phyloP scores from a whole-genome alignment of 1,140 invertebrate species.

The Drosophila carrolli region DNA sequence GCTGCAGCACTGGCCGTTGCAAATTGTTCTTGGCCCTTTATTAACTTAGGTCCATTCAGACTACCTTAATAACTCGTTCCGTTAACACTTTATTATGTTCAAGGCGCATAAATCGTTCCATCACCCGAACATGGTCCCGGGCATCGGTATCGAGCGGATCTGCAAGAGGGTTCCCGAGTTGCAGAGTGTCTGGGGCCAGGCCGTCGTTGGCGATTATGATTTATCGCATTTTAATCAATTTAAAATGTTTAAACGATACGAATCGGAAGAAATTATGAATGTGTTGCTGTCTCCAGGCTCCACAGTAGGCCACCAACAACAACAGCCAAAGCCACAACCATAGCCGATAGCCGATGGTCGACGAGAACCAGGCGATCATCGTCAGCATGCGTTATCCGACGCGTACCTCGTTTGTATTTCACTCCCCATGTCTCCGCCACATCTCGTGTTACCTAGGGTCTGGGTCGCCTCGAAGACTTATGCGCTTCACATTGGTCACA shows the following conservation, averaged over 20 bases:
- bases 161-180: constrained; percentile 18
- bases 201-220: constrained; percentile 76
- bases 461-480: constrained; percentile 55
- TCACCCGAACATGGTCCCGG: constrained; percentile 58
- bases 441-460: constrained; percentile 63
- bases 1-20: constrained; percentile 47
- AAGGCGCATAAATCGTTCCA: constrained; percentile 83
- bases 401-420: constrained; percentile 78
- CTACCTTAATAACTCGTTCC: constrained; percentile 84
- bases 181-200: constrained; percentile 25
- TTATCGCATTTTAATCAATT: constrained; percentile 84
- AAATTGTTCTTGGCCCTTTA: constrained; percentile 73
- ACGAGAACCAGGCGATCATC: constrained; percentile 40
- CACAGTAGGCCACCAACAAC: constrained; percentile 74
- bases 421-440: constrained; percentile 51
- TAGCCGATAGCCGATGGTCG: background rate
- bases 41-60: constrained; percentile 82
- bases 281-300: constrained; percentile 79
- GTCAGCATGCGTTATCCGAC: constrained; percentile 72
- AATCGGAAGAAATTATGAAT: constrained; percentile 84
- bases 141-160: constrained; percentile 3
- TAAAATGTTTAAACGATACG: constrained; percentile 84
- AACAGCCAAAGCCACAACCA: constrained; percentile 31
- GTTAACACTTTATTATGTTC: constrained; percentile 84
- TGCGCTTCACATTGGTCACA: constrained; percentile 51